Percentiles rank a stretch among this genome's conserved stretches.
These are phyloP conservation scores for Parnassius orleans DNA, from an alignment of 2,888 invertebrate species.

Conservation along the genomic window DNA sequence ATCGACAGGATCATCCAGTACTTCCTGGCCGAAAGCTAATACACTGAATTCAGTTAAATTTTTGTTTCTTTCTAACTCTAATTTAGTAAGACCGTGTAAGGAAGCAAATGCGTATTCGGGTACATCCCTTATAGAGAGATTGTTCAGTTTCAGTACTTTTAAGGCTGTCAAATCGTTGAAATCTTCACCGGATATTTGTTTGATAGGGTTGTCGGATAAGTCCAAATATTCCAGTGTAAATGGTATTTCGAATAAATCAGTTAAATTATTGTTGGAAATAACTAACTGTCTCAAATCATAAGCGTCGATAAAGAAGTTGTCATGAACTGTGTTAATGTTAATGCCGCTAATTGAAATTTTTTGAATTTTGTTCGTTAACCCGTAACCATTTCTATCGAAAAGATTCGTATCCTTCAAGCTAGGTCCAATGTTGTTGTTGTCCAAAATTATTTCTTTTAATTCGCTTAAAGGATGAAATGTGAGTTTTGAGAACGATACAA, in stretches of 20 bases:
- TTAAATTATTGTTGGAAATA: constrained; percentile 78
- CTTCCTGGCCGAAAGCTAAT: constrained; percentile 62
- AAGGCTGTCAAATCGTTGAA: constrained; percentile 75
- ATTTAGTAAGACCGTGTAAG: constrained; percentile 68
- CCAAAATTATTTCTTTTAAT: constrained; percentile 64
- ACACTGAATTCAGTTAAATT: constrained; percentile 74
- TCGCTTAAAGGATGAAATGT: constrained; percentile 59
- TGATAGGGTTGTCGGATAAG: constrained; percentile 82
- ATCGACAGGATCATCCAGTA: constrained; percentile 60
- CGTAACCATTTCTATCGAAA: constrained; percentile 64
- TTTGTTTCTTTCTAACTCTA: constrained; percentile 79
- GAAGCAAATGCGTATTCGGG: constrained; percentile 79
- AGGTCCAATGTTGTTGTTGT: constrained; percentile 65
- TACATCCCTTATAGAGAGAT: constrained; percentile 76
- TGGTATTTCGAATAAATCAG: constrained; percentile 78
- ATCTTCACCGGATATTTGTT: constrained; percentile 68
- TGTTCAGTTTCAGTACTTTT: constrained; percentile 77
- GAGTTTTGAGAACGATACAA: constrained; percentile 58
- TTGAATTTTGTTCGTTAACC: constrained; percentile 57
- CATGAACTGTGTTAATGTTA: constrained; percentile 50
- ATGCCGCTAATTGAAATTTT: constrained; percentile 58
- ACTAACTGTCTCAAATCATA: constrained; percentile 68
- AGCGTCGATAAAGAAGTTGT: constrained; percentile 66
- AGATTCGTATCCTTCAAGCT: constrained; percentile 52
- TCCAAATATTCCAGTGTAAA: constrained; percentile 80